Base-by-base conservation (phyloP, 2,113 vertebrate genomes). In the Rhinolophus ferrumequinum region DNA sequence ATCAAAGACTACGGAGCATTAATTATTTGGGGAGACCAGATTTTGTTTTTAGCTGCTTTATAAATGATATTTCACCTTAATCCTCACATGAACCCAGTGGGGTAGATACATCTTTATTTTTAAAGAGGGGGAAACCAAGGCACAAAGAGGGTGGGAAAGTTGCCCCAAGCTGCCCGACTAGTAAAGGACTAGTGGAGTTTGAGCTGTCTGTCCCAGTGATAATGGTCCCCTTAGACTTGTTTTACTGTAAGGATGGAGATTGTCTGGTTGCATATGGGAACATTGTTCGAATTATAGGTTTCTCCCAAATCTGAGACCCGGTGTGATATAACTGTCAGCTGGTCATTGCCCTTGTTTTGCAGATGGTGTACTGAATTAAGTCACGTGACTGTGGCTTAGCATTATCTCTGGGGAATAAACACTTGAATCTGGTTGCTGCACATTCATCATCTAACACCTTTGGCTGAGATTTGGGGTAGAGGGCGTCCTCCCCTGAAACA, bases 201-300 rank as follows among this genome's bases (percentile, higher is more conserved):
- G 24, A 3, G 47, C 41, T 54, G 28, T 58, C 38, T 86, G 38
- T 16, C 12, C 19, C 28, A 19, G 30, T 67, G 60, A 70, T 19
- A 33, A 3, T 14, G 58, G 44, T 22, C 13, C 21, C n/a, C 16
- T 38, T 21, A 38, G 35, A 64, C 38, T 64, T 50, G 24, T 72
- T 87, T 69, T 76, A 19, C 24, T 44, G 14, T 18, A 41, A 26
- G 70, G 28, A 8, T 6, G 33, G 89, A 64, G 44, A 24, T 28
- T 11, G 8, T 52, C 72, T 56, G 13, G 52, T 33, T 89, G 62
- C 21, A 2, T 24, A 0, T 81, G 58, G 47, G 33, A 26, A 44
- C 3, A 0, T 18, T 8, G 6, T 47, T n/a, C 3, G 5, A n/a
- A 35, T 4, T 50, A 41, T 5, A 77, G 26, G 28, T 33, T 4